These are phyloP conservation scores for Spea multiplicata DNA, from an alignment of 2,113 vertebrate species.

Conservation along the genomic window DNA sequence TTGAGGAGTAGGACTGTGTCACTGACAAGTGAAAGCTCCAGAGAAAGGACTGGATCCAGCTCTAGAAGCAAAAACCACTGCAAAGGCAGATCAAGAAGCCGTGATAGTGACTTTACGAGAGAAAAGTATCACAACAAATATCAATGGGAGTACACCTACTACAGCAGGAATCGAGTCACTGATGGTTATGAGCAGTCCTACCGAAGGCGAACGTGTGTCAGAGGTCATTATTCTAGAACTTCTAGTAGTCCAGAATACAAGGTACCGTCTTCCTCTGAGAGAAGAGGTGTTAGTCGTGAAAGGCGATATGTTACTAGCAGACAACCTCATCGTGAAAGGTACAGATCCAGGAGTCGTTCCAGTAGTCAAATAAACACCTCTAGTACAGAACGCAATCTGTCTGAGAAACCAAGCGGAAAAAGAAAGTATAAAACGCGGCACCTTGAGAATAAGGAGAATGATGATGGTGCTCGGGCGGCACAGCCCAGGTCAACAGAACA, in stretches of 20 bases:
- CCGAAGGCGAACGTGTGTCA: conserved; percentile 59
- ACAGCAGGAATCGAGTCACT: conserved; percentile 64
- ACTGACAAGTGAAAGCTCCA: conserved; percentile 64
- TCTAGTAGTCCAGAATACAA: conserved; percentile 64
- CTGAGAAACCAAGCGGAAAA: conserved; percentile 83
- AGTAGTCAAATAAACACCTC: conserved; percentile 65
- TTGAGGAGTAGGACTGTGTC: conserved; percentile 67
- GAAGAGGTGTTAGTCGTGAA: conserved; percentile 60
- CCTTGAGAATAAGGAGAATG: conserved; percentile 64
- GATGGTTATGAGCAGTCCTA: conserved; percentile 65
- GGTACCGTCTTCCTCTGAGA: conserved; percentile 65
- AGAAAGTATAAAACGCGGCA: conserved; percentile 89
- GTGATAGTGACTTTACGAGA: conserved; percentile 64
- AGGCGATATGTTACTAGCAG: conserved; percentile 68
- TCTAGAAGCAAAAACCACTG: conserved; percentile 66
- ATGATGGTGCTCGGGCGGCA: conserved; percentile 44
- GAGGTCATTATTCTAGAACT: conserved; percentile 66
- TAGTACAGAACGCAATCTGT: conserved; percentile 59
- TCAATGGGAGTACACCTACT: conserved; percentile 69
- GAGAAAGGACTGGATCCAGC: conserved; percentile 64
- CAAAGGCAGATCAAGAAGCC: conserved; percentile 65
- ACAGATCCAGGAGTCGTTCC: conserved; percentile 71
- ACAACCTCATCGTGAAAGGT: conserved; percentile 64
- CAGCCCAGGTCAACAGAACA: conserved; percentile 51
- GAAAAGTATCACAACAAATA: conserved; percentile 63